Evolutionary conservation across 2,888 invertebrate genomes (phyloP).

Genomic region (Buathra laborator): DNA sequence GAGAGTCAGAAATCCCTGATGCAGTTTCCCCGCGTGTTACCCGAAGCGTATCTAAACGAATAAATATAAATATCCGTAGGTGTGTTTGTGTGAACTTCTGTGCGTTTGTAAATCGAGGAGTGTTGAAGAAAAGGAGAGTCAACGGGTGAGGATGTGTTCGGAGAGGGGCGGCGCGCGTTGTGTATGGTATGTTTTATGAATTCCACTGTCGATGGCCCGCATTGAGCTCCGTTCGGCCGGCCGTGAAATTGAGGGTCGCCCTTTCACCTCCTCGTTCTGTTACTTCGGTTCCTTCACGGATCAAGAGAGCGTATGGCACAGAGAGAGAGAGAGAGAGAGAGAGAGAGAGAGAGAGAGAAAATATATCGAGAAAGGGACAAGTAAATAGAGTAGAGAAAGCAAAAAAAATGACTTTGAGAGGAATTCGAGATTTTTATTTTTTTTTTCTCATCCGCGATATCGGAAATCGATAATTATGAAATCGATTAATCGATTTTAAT

Average conservation of each 20-base stretch:
- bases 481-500: no score
- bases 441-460: neutral
- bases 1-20: neutral
- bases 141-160: neutral
- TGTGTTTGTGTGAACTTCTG: conserved; percentile 57
- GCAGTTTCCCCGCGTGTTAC: conserved; percentile 39
- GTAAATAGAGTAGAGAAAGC: neutral
- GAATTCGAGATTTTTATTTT: neutral
- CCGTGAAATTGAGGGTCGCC: conserved; percentile 84
- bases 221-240: conserved; percentile 77
- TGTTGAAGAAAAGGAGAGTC: neutral
- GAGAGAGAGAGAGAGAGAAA: neutral
- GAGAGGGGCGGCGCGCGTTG: conserved; percentile 51
- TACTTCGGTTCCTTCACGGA: conserved; percentile 31
- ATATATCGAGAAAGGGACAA: neutral
- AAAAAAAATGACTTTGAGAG: neutral
- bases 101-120: conserved; percentile 20
- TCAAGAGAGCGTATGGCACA: conserved; percentile 11
- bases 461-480: neutral
- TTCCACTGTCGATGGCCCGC: conserved; percentile 63
- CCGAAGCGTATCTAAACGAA: conserved; percentile 80
- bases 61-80: conserved; percentile 81
- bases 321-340: neutral
- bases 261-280: conserved; percentile 70
- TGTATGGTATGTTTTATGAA: conserved; percentile 29